phyloP scores from a whole-genome alignment of 2,113 vertebrate species.

The Mus pahari region DNA sequence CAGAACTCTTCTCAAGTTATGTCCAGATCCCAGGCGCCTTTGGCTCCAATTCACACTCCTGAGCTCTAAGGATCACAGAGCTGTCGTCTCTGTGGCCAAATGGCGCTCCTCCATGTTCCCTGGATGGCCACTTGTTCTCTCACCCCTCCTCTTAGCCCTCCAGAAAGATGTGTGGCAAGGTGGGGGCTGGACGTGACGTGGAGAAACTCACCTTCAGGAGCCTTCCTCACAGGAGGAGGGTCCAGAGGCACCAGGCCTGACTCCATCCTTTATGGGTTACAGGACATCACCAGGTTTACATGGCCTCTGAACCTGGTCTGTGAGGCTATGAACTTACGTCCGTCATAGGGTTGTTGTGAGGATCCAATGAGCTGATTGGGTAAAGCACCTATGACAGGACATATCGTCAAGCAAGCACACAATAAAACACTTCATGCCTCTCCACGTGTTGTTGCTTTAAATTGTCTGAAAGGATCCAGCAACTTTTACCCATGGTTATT shows the following conservation, averaged over 20 bases:
- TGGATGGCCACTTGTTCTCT: slow-evolving; percentile 61
- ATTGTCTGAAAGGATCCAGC: background rate
- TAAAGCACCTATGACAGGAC: background rate
- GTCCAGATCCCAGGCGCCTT: slow-evolving; percentile 90
- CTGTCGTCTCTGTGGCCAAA: background rate
- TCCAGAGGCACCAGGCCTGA: background rate
- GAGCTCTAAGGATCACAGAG: slow-evolving; percentile 90
- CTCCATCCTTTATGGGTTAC: background rate
- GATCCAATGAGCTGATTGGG: background rate
- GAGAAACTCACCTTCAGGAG: background rate
- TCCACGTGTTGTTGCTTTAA: slow-evolving; percentile 31
- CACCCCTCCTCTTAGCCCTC: background rate
- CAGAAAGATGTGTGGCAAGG: background rate
- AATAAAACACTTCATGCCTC: background rate
- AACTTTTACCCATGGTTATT: background rate
- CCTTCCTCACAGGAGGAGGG: background rate
- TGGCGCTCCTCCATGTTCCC: slow-evolving; percentile 51
- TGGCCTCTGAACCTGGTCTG: background rate
- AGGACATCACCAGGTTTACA: background rate
- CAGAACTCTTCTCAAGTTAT: slow-evolving; percentile 81
- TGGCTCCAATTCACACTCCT: slow-evolving; percentile 95
- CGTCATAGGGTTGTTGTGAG: background rate
- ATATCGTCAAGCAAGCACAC: background rate
- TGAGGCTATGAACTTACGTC: background rate
- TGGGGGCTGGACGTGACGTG: slow-evolving; percentile 15